These are phyloP conservation scores for Apamea crenata DNA, from an alignment of 2,888 invertebrate species.

Conservation along the genomic window DNA sequence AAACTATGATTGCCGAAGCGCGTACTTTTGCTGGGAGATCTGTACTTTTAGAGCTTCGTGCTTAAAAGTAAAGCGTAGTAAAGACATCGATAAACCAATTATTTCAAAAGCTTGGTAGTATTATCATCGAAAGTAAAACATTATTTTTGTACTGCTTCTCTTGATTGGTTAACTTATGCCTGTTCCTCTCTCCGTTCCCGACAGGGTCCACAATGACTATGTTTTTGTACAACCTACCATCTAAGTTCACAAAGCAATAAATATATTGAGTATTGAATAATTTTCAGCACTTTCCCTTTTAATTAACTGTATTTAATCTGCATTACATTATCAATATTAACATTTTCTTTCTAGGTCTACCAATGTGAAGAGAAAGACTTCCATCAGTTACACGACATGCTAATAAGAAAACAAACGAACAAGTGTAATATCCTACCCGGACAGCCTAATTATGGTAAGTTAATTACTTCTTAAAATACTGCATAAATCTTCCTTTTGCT, in stretches of 20 bases:
- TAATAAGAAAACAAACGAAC: constrained; percentile 95
- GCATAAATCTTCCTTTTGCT: too few relatives aligned
- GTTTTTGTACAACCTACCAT: neutral
- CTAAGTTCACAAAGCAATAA: neutral
- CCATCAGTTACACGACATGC: constrained; percentile 96
- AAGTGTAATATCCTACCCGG: constrained; percentile 96
- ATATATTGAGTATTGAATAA: neutral
- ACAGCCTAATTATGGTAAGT: constrained; percentile 95
- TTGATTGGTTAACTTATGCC: neutral
- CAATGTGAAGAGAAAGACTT: constrained; percentile 98
- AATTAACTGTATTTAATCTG: neutral
- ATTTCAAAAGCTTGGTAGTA: too few relatives aligned
- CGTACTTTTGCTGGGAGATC: too few relatives aligned
- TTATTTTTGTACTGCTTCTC: neutral
- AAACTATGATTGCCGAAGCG: too few relatives aligned
- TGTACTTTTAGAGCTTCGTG: too few relatives aligned
- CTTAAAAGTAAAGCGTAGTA: too few relatives aligned
- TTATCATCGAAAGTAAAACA: too few relatives aligned
- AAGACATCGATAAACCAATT: too few relatives aligned
- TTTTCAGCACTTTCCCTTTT: neutral
- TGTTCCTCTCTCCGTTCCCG: neutral
- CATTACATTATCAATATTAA: neutral
- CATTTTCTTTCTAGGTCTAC: constrained; percentile 91
- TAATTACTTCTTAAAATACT: neutral
- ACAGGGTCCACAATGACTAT: neutral